Base-by-base conservation (phyloP, 2,113 vertebrate genomes). In the Mohoua ochrocephala region DNA sequence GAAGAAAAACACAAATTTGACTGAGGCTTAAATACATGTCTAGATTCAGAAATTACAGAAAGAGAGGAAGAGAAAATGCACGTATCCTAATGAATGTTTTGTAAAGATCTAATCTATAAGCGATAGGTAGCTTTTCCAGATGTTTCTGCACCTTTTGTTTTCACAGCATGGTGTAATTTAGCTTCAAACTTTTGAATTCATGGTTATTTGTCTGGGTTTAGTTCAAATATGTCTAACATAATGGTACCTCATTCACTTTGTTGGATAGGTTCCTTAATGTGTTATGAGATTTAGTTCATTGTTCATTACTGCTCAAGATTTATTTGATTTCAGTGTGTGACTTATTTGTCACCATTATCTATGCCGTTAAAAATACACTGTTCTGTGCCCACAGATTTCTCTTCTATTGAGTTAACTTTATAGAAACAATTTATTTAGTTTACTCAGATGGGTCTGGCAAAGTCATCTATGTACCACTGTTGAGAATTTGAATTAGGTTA, bases 331-430 rank as follows among this genome's bases (percentile, higher is more conserved):
- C 80, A 39, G 15, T 57, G 13, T 14, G 11, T 88, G 59, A 78
- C 31, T 91, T 86, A 81, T 93, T 95, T 91, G 31, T 96, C 80
- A 93, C 63, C 59, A 89, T 95, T 97, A 95, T 93, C 87, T 89
- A 5, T 70, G 45, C 39, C 84, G 87, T 86, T 92, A 65, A 41
- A 95, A 93, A 92, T 91, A 91, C 33, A 15, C 54, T 84, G 35
- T 13, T 93, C 54, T 74, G 33, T 50, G 77, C 47, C 59, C 37
- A 41, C 50, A 92, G 60, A 76, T 91, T 76, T 91, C 80, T 89
- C 61, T 78, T 33, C 54, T 91, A 84, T 65, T 89, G 47, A 91
- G 75, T 97, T 87, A 95, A 93, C 54, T 87, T 96, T 70, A 89
- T 47, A 86, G 78, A 89, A 92, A 59, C 1, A 2, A 87, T 96